These are phyloP conservation scores for Loriculus beryllinus DNA, from an alignment of 2,797 vertebrate genomes.

Conservation along the genomic window DNA sequence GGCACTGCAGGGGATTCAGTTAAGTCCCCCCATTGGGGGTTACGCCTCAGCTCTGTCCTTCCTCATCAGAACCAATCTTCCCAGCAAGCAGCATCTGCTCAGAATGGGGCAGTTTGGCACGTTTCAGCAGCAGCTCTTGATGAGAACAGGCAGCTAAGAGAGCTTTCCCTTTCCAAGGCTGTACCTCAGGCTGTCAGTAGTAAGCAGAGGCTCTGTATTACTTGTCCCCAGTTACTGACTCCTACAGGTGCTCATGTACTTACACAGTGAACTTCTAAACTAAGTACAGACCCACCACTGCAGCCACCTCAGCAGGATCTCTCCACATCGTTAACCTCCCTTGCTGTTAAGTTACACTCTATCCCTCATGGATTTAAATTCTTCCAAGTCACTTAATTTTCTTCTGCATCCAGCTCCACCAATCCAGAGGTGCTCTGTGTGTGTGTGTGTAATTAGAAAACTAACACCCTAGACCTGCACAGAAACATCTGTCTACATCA, in stretches of 20 bases:
- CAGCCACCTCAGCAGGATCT: background rate
- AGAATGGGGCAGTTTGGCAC: background rate
- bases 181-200: background rate
- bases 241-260: background rate
- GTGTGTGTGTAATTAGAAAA: background rate
- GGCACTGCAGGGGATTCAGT: background rate
- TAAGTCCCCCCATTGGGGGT: background rate
- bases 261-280: background rate
- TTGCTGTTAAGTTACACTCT: background rate
- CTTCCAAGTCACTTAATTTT: background rate
- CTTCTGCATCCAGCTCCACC: background rate
- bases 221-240: background rate
- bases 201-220: background rate
- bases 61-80: background rate
- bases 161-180: background rate
- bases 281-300: background rate
- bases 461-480: constrained; percentile 11
- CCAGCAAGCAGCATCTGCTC: background rate
- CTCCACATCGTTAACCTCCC: background rate
- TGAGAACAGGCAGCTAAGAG: background rate
- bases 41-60: background rate
- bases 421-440: background rate
- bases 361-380: background rate
- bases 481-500: background rate
- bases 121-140: background rate